Conservation (phyloP, 1,140 invertebrate species). For the Geopemphigus sp. region DNA sequence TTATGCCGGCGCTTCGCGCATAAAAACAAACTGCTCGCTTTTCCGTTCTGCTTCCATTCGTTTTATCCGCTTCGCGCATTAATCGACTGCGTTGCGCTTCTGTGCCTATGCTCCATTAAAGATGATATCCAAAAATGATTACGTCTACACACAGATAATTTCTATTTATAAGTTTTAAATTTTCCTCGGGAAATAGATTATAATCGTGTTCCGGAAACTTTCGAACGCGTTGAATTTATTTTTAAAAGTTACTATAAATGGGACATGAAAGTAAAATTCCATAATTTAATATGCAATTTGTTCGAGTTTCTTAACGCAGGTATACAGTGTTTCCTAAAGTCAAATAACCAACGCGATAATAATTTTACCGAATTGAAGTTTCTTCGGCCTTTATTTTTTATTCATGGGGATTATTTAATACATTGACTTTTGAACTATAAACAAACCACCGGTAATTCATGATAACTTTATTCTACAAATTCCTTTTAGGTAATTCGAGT, state of each 20-base stretch:
- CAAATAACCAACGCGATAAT: background rate
- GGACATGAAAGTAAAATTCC: background rate
- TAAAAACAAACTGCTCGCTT: background rate
- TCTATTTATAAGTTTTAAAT: background rate
- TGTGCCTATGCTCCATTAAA: background rate
- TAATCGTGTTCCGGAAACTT: background rate
- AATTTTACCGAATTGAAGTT: background rate
- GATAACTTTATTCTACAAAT: background rate
- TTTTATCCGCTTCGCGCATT: background rate
- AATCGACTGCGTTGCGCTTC: background rate
- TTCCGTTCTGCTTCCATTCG: background rate
- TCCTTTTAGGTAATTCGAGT: background rate
- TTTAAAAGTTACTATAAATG: background rate
- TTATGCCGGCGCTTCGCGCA: background rate
- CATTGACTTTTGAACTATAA: background rate
- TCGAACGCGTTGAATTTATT: background rate
- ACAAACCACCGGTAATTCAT: too few species aligned
- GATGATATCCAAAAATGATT: background rate
- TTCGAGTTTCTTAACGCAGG: background rate
- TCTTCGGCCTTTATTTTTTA: background rate
- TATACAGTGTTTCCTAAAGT: background rate
- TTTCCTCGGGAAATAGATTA: background rate
- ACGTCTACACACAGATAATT: background rate
- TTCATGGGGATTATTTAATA: background rate
- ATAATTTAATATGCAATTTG: constrained; percentile 1